Conservation (phyloP, 2,113 vertebrate genomes). For the Hyaena hyaena region DNA sequence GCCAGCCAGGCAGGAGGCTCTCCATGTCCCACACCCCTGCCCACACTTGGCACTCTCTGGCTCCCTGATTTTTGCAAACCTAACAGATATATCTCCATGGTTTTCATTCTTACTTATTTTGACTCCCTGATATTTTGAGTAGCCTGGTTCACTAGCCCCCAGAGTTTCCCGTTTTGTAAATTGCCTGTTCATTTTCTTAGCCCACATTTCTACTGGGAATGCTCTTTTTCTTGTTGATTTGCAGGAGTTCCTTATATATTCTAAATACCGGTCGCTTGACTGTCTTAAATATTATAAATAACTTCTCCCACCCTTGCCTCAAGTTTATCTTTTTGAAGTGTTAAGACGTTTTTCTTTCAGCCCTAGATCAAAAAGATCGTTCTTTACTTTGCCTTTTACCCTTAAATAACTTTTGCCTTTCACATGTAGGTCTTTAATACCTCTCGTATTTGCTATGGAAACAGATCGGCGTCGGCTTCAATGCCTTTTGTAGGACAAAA, state of each 20-base stretch:
- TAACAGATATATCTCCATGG: not conserved
- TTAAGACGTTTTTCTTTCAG: conserved; percentile 9
- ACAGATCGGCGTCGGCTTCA: not conserved
- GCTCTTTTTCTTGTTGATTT: not conserved
- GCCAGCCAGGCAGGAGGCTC: not conserved
- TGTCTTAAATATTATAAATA: not conserved
- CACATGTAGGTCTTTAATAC: not conserved
- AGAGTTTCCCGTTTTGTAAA: not conserved
- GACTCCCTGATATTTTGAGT: not conserved
- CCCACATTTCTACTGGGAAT: not conserved
- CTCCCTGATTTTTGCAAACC: not conserved
- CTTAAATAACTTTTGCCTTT: not conserved
- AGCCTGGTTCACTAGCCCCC: not conserved
- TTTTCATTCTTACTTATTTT: not conserved
- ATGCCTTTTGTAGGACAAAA: not conserved
- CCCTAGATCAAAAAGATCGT: not conserved
- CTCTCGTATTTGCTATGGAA: not conserved
- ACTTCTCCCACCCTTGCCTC: not conserved
- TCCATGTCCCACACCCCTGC: not conserved
- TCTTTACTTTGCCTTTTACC: not conserved
- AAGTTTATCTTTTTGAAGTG: not conserved
- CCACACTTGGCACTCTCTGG: not conserved
- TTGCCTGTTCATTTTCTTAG: not conserved
- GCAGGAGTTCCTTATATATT: not conserved
- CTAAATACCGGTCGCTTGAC: not conserved